Percentiles rank a stretch among this genome's conserved stretches.
Evolutionary conservation across 2,113 vertebrate genomes (phyloP).

Genomic region (Rhea pennata): DNA sequence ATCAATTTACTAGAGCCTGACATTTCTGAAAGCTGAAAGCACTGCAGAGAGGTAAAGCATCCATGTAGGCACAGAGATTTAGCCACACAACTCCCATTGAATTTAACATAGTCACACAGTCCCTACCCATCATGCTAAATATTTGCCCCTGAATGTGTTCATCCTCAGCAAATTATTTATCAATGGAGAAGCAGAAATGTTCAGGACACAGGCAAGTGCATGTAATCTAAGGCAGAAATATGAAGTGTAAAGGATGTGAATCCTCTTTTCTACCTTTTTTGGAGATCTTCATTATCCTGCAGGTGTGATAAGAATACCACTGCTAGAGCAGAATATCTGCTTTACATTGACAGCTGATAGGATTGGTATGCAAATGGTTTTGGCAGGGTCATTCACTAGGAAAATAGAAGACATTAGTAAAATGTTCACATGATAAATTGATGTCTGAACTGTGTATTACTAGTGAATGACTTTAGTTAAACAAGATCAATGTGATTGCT

Average conservation of each 20-base stretch:
- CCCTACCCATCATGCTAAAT: background rate
- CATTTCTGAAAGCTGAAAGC: background rate
- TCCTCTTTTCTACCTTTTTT: background rate
- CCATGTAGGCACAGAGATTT: rapidly evolving
- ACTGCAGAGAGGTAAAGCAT: background rate
- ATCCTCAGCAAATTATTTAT: background rate
- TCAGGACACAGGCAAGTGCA: background rate
- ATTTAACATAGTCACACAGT: background rate
- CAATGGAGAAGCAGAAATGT: background rate
- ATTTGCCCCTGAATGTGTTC: background rate
- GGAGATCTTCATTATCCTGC: background rate
- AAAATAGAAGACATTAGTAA: background rate
- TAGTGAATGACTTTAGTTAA: background rate
- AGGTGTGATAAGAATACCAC: background rate
- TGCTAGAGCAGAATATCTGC: background rate
- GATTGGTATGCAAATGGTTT: background rate
- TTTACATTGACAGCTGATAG: background rate
- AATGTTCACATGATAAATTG: background rate
- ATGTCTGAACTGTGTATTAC: background rate
- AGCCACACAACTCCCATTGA: background rate
- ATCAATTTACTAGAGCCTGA: background rate
- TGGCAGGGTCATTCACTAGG: background rate
- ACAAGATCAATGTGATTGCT: background rate
- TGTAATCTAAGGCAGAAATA: background rate
- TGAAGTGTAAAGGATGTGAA: background rate